Evolutionary conservation across 2,888 invertebrate genomes (phyloP), one percentile per base, ranked within the genome.

Genomic region (Actias luna): DNA sequence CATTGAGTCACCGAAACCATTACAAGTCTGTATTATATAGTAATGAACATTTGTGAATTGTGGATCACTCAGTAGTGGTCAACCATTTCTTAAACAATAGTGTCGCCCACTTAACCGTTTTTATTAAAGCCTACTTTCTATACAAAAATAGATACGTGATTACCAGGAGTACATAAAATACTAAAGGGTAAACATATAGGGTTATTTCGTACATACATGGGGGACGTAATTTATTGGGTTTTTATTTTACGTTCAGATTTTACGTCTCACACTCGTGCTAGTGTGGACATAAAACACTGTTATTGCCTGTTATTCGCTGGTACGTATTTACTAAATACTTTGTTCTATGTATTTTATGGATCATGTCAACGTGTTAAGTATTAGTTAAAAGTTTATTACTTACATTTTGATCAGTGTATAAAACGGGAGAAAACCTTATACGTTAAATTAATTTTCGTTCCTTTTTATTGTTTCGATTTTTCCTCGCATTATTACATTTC

Each of bases 231-330:
- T 62, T 62, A 62, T 42, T 42, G 57, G 27, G 29, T 55, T 55
- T 55, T 58, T 57, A 57, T 57, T 62, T 58, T 62, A 62, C 57
- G 57, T 58, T 58, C 42, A 58, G 61, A 58, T 62, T 55, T 62
- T 42, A 62, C 58, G 61, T 58, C 31, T 58, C 22, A 33, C 42
- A 58, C 42, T 62, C 58, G 61, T 62, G 61, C 58, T 42, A 57
- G 61, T 39, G 55, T 42, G 61, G 22, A 39, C 42, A 42, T 62
- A 62, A 62, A 62, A 29, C 39, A 27, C 55, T n/a, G 31, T 62
- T 62, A 58, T 62, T 58, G 57, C 29, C 22, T 42, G 16, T 62
- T 42, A 39, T 33, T 35, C 42, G n/a, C 42, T 55, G 14, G 7
- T 58, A 58, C 7, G 22, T 57, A 61, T 61, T 33, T 52, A 57